Evolutionary conservation across 2,113 vertebrate species (phyloP), one percentile per base, ranked within the genome.

Genomic region (Phaethon lepturus): DNA sequence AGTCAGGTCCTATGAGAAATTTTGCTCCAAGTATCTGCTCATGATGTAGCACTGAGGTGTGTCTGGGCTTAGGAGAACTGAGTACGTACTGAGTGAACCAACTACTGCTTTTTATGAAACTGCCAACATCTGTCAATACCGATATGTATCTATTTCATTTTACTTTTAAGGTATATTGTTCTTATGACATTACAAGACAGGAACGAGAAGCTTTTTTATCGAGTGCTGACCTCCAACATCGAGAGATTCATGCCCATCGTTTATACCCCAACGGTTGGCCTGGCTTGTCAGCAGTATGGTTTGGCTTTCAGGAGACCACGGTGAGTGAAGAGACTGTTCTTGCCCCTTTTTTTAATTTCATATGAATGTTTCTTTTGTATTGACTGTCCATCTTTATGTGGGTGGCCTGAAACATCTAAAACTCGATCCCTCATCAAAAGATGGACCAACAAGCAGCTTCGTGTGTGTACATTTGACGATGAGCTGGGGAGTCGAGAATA

Each of bases 161-260:
- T 67, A 42, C 49, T 88, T 72, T 52, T 93, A 92, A 99, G 99
- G 97, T 99, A 99, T 93, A 99, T 99, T 97, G 97, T 99, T 85
- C 98, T 99, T 83, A 99, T 99, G 99, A 99, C 99, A 1, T 98
- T 99, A 69, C 99, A 99, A 98, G 99, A 99, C 97, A 98, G 99
- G 91, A 99, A 99, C 6, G 99, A 99, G 97, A 99, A 99, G 97
- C 98, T 99, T 38, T 99, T 99, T 96, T 99, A 99, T 95, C 98
- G 99, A 20, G 93, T 99, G 96, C 97, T 99, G 93, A 99, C 99
- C 7, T 99, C 99, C 0, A 99, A 99, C 60, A 98, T 99, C 0
- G 99, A 99, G 97, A 98, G 99, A 95, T 99, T 99, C 97, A 99
- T 99, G 99, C 99, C 99, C 31, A 99, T 99, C 1, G 99, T 99